Percentiles rank a stretch among this genome's conserved stretches.
Evolutionary conservation across 2,888 invertebrate species (phyloP).

Genomic region (Trileptium ribeirensis): DNA sequence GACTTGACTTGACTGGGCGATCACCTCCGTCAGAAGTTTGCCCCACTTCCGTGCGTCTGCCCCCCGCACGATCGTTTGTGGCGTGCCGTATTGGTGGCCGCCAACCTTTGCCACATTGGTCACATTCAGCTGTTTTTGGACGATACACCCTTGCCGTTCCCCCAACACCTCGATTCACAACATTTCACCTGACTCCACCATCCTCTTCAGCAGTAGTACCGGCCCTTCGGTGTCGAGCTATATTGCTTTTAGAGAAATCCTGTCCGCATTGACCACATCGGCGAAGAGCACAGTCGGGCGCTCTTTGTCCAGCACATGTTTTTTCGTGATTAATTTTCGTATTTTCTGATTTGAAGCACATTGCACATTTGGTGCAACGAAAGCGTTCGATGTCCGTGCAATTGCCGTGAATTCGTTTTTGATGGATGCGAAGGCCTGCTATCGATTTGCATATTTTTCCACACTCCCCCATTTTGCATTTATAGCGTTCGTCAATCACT

Average conservation of each 20-base stretch:
- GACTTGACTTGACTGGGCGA: neutral
- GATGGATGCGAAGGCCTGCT: neutral
- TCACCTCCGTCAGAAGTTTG: neutral
- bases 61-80: neutral
- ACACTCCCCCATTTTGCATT: neutral
- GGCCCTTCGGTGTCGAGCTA: neutral
- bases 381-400: neutral
- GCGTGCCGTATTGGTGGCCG: neutral
- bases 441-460: neutral
- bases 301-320: neutral
- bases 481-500: neutral
- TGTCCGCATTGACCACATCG: neutral
- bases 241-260: neutral
- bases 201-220: neutral
- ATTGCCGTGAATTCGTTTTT: neutral
- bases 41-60: neutral
- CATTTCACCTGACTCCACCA: neutral
- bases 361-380: neutral
- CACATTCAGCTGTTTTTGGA: neutral
- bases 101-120: neutral
- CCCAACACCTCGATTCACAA: neutral
- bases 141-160: neutral
- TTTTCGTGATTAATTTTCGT: neutral
- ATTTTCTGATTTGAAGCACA: neutral
- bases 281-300: neutral